A percentile compares a stretch with the other conserved stretches of the same genome.
Conservation (phyloP, 2,888 invertebrate genomes). For the Nephrotoma guestfalica region DNA sequence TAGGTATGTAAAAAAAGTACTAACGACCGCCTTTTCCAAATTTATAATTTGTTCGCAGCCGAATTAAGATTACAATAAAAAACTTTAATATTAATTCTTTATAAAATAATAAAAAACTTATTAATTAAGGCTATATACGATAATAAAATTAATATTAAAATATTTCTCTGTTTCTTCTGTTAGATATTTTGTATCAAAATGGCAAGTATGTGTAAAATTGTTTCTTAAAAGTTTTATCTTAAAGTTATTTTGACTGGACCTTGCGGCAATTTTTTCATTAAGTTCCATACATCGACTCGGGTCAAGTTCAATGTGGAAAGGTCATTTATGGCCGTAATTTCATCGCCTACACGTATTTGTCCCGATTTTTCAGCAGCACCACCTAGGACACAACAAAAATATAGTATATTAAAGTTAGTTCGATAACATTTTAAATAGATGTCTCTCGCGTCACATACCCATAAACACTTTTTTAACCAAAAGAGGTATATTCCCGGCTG, state of each 20-base stretch:
- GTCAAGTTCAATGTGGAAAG: constrained; percentile 68
- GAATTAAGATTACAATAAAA: not conserved
- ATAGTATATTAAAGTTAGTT: not conserved
- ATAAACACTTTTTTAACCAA: constrained; percentile 87
- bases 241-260: constrained; percentile 50
- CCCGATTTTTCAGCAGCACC: constrained; percentile 82
- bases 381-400: constrained; percentile 40
- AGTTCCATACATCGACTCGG: constrained; percentile 89
- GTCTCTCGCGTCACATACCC: constrained; percentile 41
- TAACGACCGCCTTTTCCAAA: not conserved
- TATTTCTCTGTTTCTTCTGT: not conserved
- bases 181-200: not conserved
- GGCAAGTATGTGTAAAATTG: not conserved
- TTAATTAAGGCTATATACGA: not conserved
- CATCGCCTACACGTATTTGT: constrained; percentile 70
- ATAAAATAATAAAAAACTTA: not conserved
- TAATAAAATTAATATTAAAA: not conserved
- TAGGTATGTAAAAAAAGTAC: not conserved
- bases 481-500: constrained; percentile 75
- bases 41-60: not conserved
- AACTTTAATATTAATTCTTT: not conserved
- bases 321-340: constrained; percentile 71
- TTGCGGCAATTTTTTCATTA: constrained; percentile 77
- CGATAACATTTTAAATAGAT: constrained; percentile 5
- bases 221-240: constrained; percentile 16